Conservation (phyloP, 2,113 vertebrate species). For the Megaleporinus macrocephalus region DNA sequence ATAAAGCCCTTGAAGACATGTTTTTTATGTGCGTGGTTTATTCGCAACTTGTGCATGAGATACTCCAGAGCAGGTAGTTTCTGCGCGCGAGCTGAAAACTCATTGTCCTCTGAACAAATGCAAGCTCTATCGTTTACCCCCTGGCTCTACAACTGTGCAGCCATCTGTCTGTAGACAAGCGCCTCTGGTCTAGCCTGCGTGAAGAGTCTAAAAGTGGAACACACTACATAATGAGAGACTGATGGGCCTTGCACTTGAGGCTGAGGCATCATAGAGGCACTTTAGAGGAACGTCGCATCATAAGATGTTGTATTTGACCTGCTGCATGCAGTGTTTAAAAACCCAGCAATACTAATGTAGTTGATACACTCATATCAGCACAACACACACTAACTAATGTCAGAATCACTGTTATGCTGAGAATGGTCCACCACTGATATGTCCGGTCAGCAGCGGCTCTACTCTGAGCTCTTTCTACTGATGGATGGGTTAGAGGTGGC, state of each 20-base stretch:
- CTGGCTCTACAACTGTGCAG: conserved; percentile 73
- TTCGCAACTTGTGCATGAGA: background rate
- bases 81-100: conserved; percentile 9
- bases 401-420: no score
- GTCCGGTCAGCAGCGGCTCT: no score
- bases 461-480: no score
- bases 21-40: background rate
- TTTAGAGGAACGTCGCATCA: background rate
- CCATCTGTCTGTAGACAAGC: conserved; percentile 74
- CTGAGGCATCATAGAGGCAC: background rate
- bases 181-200: conserved; percentile 66
- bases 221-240: conserved; percentile 32
- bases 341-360: background rate
- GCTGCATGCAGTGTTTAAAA: background rate
- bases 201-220: conserved; percentile 50
- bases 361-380: no score
- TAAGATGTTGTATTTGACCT: background rate
- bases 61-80: conserved; percentile 11
- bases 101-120: conserved; percentile 20
- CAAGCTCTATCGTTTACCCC: conserved; percentile 65
- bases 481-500: no score
- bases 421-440: no score
- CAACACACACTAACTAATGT: no score
- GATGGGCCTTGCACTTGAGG: conserved; percentile 15
- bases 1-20: background rate